Conservation (phyloP, 2,888 invertebrate genomes). For the Cyaniris semiargus region DNA sequence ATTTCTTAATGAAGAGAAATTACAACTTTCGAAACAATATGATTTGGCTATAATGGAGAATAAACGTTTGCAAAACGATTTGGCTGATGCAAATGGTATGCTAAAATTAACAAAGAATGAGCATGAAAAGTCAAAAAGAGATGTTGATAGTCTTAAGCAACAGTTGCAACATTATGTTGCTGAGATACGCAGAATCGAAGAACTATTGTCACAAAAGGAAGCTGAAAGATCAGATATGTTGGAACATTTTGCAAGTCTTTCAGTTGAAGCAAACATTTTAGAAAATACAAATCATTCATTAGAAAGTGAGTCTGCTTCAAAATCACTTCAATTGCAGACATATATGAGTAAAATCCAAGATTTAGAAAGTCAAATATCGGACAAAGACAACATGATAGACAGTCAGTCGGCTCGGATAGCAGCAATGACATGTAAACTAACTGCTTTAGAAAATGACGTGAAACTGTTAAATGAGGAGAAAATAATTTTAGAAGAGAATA, state of each 20-base stretch:
- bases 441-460: constrained; percentile 68
- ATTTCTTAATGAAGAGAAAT: constrained; percentile 81
- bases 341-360: constrained; percentile 75
- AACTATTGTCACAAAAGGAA: constrained; percentile 87
- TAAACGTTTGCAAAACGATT: constrained; percentile 86
- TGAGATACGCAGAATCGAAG: constrained; percentile 89
- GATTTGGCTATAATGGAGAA: constrained; percentile 84
- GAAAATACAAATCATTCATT: constrained; percentile 90
- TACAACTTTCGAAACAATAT: constrained; percentile 75
- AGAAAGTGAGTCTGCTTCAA: constrained; percentile 87
- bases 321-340: constrained; percentile 79
- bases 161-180: constrained; percentile 90
- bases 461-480: constrained; percentile 71
- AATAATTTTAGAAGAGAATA: constrained; percentile 66
- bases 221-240: constrained; percentile 89
- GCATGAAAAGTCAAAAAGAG: constrained; percentile 84
- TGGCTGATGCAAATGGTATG: constrained; percentile 83
- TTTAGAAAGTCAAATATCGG: constrained; percentile 82
- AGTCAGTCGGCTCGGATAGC: constrained; percentile 62
- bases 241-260: constrained; percentile 88
- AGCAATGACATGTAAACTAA: constrained; percentile 64
- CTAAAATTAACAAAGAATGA: constrained; percentile 83
- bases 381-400: constrained; percentile 70
- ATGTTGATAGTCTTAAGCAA: constrained; percentile 86
- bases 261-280: constrained; percentile 87